These are phyloP conservation scores for Euclidia mi DNA, from an alignment of 2,888 invertebrate species.

Conservation along the genomic window DNA sequence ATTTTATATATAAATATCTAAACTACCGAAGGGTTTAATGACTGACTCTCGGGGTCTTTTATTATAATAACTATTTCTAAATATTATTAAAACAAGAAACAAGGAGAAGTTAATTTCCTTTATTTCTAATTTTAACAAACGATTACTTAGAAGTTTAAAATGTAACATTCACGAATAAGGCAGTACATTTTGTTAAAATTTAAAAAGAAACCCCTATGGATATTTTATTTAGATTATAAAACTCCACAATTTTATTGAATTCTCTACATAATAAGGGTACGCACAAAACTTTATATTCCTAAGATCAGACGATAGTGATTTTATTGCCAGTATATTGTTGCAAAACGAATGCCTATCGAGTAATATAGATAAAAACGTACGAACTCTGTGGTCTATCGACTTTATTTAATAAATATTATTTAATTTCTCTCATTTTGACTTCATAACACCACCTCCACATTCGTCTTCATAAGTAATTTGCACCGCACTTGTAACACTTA, in stretches of 20 bases:
- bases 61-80: slow-evolving; percentile 59
- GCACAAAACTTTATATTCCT: slow-evolving; percentile 31
- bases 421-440: slow-evolving; percentile 68
- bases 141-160: slow-evolving; percentile 55
- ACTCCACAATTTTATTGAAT: slow-evolving; percentile 50
- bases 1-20: slow-evolving; percentile 56
- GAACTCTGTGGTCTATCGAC: slow-evolving; percentile 53
- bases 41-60: slow-evolving; percentile 58
- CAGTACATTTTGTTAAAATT: slow-evolving; percentile 66
- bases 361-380: slow-evolving; percentile 40
- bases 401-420: slow-evolving; percentile 62
- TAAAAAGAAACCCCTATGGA: slow-evolving; percentile 55
- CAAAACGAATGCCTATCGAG: slow-evolving; percentile 33
- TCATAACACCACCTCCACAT: slow-evolving; percentile 57
- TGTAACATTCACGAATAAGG: slow-evolving; percentile 70
- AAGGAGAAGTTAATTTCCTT: slow-evolving; percentile 38
- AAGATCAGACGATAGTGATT: slow-evolving; percentile 36
- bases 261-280: slow-evolving; percentile 40
- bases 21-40: slow-evolving; percentile 62
- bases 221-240: slow-evolving; percentile 44
- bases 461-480: slow-evolving; percentile 69
- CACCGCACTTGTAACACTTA: slow-evolving; percentile 68
- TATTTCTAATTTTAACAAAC: slow-evolving; percentile 62
- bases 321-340: slow-evolving; percentile 48
- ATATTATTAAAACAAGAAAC: slow-evolving; percentile 58